Evolutionary conservation across 2,797 vertebrate species (phyloP), one percentile per base, ranked within the genome.

Genomic region (Danio jaintianensis): DNA sequence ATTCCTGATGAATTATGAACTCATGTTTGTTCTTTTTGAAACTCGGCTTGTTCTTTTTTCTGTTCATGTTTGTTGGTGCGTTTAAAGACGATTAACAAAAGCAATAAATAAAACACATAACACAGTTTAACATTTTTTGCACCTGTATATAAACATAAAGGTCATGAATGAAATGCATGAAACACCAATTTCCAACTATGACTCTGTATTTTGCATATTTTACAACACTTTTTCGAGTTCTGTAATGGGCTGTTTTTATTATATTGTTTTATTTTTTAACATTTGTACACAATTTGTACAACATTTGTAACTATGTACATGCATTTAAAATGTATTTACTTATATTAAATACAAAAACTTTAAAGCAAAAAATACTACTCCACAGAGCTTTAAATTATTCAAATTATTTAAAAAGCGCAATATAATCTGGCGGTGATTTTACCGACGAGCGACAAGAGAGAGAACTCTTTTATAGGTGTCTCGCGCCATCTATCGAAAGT

Each of bases 401-500:
- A 48, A 50, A 16, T 6, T 1, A 52, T 63, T 75, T 38, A 63
- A 1, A 3, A 42, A 63, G n/a, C 20, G 18, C 20, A 12, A 45
- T 4, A 7, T 29, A 8, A 58, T 45, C n/a, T 16, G 18, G 20
- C 11, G 7, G 9, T 6, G 29, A 7, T 53, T 69, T 42, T 20
- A n/a, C 15, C 15, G 6, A 38, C 4, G 7, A 12, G 29, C 13
- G 8, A 20, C 43, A n/a, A 40, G 47, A 13, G 16, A 9, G 4
- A 55, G 7, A 45, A n/a, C 10, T 6, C 38, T 78, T 83, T 78
- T 58, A 11, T 71, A 48, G 72, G 80, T 75, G 47, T 83, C 42
- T 66, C 7, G 58, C 85, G 80, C 83, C 85, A 82, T 82, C 85
- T 86, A 64, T 75, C 53, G 83, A 45, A 22, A 48, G 43, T 20